phyloP scores from a whole-genome alignment of 2,113 vertebrate genomes.

The Natator depressus region DNA sequence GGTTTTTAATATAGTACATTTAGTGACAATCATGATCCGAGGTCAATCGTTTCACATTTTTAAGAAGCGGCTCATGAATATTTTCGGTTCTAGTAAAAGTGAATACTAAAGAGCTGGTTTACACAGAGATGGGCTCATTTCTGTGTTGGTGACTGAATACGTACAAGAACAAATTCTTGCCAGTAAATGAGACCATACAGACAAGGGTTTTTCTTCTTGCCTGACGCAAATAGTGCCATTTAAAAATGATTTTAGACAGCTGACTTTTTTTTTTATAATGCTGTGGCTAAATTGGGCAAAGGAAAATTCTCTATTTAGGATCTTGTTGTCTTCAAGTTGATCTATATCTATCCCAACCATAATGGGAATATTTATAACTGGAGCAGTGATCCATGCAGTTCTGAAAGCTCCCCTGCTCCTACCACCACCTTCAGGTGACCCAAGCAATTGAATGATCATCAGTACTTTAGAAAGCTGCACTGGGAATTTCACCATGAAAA shows the following conservation, averaged over 20 bases:
- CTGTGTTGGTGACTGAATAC: neutral
- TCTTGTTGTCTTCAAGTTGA: neutral
- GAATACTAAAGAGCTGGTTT: neutral
- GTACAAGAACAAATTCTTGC: neutral
- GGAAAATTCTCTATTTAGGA: neutral
- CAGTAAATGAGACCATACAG: neutral
- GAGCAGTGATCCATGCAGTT: rapidly evolving
- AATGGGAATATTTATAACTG: neutral
- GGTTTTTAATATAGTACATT: neutral
- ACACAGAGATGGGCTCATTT: neutral
- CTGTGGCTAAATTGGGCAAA: neutral
- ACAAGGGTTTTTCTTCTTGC: neutral
- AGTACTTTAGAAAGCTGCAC: neutral
- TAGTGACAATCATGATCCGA: neutral
- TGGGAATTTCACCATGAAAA: rapidly evolving
- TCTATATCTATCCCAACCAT: neutral
- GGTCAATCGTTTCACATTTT: neutral
- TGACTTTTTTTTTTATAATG: neutral
- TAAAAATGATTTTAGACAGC: neutral
- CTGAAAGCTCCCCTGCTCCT: neutral
- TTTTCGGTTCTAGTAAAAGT: neutral
- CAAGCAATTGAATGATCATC: neutral
- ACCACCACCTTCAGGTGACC: rapidly evolving
- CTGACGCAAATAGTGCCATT: neutral
- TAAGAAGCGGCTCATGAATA: neutral